Evolutionary conservation across 2,797 vertebrate species (phyloP).

Genomic region (Bradypus variegatus): DNA sequence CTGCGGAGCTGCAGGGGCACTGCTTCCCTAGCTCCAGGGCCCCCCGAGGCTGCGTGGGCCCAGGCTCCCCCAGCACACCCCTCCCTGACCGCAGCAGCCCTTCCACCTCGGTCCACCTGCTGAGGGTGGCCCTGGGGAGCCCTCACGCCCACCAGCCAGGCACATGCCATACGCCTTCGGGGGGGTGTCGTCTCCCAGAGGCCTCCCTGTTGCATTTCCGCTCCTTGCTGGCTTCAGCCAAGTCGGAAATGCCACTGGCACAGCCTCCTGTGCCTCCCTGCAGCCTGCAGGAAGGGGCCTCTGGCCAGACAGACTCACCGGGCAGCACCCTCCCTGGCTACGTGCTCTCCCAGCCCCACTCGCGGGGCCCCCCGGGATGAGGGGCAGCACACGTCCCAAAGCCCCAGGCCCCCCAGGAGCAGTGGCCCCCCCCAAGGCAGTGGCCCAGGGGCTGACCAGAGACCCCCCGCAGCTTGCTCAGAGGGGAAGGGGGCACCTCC

Average conservation of each 20-base stretch:
- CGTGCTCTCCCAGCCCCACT: too few species aligned
- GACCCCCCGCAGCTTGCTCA: too few species aligned
- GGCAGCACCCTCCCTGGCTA: not conserved
- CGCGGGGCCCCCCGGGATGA: too few species aligned
- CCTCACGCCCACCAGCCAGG: not conserved
- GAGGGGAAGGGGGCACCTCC: too few species aligned
- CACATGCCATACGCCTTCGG: not conserved
- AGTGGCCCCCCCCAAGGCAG: too few species aligned
- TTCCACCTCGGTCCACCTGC: not conserved
- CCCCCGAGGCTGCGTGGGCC: not conserved
- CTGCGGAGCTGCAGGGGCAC: not conserved
- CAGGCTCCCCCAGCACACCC: not conserved
- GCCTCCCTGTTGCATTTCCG: not conserved
- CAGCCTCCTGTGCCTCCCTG: not conserved
- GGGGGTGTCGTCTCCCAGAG: not conserved
- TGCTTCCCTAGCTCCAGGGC: not conserved
- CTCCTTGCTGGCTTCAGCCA: not conserved
- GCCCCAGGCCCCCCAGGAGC: too few species aligned
- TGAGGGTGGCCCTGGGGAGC: not conserved
- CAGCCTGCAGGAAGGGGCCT: not conserved
- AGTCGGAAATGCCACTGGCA: constrained; percentile 27
- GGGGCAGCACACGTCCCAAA: too few species aligned
- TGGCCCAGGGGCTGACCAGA: too few species aligned
- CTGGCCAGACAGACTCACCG: not conserved
- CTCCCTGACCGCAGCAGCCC: not conserved